These are phyloP conservation scores for Antechinus flavipes DNA, from an alignment of 2,113 vertebrate species.

Conservation along the genomic window DNA sequence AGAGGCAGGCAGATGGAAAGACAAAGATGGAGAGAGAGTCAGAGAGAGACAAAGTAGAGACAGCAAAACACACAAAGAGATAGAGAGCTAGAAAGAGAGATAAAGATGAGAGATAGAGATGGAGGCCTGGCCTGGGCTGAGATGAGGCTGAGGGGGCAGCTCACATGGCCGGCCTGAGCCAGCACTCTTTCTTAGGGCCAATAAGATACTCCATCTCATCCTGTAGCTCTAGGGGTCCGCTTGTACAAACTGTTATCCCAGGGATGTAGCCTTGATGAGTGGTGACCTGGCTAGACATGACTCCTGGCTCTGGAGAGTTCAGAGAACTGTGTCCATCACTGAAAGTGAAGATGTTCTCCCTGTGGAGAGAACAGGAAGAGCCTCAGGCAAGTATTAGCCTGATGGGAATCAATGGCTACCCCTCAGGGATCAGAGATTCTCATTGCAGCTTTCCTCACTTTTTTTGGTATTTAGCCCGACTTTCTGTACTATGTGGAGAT, in stretches of 20 bases:
- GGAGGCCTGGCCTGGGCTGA: neutral
- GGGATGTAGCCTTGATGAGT: neutral
- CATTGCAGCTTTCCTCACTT: neutral
- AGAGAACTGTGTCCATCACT: neutral
- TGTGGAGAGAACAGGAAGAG: neutral
- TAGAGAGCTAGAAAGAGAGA: neutral
- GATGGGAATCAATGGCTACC: neutral
- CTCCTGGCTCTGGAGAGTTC: neutral
- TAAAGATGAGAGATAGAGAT: neutral
- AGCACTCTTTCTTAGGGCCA: neutral
- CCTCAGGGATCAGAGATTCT: neutral
- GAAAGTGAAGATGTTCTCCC: neutral
- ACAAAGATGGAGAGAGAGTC: too few species aligned
- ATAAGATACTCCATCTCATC: neutral
- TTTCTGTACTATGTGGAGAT: neutral
- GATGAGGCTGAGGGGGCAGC: neutral
- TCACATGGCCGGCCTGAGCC: fast-evolving
- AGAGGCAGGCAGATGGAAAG: neutral
- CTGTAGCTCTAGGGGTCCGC: neutral
- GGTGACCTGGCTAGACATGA: neutral
- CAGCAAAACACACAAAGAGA: too few species aligned
- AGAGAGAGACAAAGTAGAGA: too few species aligned
- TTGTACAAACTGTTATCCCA: neutral
- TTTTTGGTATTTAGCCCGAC: neutral
- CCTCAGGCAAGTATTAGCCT: neutral